Conservation (phyloP, 2,888 invertebrate species). For the Stenotaenia linearis region DNA sequence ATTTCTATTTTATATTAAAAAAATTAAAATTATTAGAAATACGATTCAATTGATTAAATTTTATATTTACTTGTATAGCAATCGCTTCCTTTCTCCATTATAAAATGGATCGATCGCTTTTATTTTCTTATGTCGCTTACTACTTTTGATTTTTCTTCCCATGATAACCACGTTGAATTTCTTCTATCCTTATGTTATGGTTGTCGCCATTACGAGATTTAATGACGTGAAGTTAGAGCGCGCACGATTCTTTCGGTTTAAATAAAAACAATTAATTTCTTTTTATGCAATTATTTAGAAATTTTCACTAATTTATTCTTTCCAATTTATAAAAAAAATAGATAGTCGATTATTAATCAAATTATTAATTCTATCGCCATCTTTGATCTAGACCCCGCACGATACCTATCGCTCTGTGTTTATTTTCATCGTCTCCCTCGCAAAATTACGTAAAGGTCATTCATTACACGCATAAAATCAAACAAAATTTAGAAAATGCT, state of each 20-base stretch:
- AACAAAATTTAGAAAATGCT: neutral
- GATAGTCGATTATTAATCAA: too few relatives aligned
- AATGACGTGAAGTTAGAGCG: too few relatives aligned
- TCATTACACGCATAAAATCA: neutral
- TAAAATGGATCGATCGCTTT: constrained; percentile 35
- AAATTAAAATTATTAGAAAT: neutral
- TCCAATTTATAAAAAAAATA: too few relatives aligned
- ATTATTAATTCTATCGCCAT: too few relatives aligned
- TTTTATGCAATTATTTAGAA: too few relatives aligned
- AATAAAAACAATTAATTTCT: too few relatives aligned
- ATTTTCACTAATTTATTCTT: too few relatives aligned
- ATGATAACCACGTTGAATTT: neutral
- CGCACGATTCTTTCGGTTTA: too few relatives aligned
- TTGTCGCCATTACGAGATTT: neutral
- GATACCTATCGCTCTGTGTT: too few relatives aligned
- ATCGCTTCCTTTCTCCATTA: constrained; percentile 17
- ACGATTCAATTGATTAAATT: too few relatives aligned
- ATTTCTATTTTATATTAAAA: neutral
- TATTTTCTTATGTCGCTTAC: constrained; percentile 32
- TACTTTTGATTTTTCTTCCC: constrained; percentile 28
- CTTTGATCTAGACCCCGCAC: too few relatives aligned
- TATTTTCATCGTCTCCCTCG: too few relatives aligned
- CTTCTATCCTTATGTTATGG: neutral
- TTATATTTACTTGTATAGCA: neutral
- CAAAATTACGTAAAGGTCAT: neutral